phyloP scores from a whole-genome alignment of 2,113 vertebrate genomes.

The Megaceryle torquata region DNA sequence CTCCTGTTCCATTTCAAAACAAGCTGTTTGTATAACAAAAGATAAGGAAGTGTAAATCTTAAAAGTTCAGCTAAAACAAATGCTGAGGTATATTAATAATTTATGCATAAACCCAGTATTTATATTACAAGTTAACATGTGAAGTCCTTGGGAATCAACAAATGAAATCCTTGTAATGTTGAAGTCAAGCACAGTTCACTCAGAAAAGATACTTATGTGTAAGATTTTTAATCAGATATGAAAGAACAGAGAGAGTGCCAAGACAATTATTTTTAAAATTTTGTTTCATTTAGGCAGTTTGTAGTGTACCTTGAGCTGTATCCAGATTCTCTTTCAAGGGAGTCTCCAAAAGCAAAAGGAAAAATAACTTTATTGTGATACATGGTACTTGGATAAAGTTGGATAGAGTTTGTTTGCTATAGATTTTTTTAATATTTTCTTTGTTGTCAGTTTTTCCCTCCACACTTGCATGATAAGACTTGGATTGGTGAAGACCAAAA shows the following conservation, averaged over 20 bases:
- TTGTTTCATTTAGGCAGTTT: background rate
- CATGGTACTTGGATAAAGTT: background rate
- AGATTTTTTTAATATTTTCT: background rate
- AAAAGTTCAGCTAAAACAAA: background rate
- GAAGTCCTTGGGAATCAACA: background rate
- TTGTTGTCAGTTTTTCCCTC: background rate
- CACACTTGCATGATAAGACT: background rate
- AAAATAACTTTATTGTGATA: background rate
- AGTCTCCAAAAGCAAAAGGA: background rate
- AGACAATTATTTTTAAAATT: background rate
- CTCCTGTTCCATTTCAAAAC: background rate
- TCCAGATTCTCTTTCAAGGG: background rate
- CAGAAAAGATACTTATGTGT: background rate
- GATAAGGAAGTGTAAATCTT: background rate
- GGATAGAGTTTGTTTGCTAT: background rate
- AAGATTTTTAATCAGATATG: background rate
- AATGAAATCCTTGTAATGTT: background rate
- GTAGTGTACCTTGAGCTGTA: background rate
- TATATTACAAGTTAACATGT: background rate
- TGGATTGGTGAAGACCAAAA: background rate
- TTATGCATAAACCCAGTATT: background rate
- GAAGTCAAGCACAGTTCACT: background rate
- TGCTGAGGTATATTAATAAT: background rate
- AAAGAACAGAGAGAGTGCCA: background rate
- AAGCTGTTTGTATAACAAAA: background rate